Percentiles rank a stretch among this genome's conserved stretches.
Conservation (phyloP, 1,140 invertebrate species). For the Trachymyrmex cornetzi region DNA sequence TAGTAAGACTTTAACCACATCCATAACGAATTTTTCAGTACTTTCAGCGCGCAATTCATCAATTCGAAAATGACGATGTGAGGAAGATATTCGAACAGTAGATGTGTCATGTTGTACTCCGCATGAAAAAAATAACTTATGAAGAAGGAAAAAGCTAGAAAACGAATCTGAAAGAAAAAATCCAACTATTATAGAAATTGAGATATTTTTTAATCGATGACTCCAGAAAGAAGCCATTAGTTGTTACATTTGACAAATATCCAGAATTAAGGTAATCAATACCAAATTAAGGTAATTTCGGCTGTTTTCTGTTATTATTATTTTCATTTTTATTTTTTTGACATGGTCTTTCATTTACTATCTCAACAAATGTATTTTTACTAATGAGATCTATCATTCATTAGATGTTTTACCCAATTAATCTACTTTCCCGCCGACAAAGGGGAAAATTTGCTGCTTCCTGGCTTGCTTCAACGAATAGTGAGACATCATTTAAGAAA, state of each 20-base stretch:
- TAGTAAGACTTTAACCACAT: too few species aligned
- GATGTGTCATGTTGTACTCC: too few species aligned
- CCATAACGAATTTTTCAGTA: too few species aligned
- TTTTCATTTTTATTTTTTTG: background rate
- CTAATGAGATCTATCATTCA: background rate
- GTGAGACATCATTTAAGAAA: background rate
- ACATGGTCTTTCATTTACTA: background rate
- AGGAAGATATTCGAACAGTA: too few species aligned
- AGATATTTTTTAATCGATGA: background rate
- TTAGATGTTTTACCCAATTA: conserved; percentile 2
- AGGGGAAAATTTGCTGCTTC: background rate
- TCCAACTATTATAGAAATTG: background rate
- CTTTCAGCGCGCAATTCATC: too few species aligned
- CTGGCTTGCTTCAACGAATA: conserved; percentile 6
- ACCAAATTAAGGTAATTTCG: background rate
- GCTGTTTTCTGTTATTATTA: background rate
- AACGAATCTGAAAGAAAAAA: background rate
- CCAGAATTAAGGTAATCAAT: background rate
- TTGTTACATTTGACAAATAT: background rate
- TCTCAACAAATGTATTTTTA: background rate
- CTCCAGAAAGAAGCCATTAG: background rate
- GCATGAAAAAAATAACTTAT: too few species aligned
- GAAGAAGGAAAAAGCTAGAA: too few species aligned
- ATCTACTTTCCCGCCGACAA: background rate
- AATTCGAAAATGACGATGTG: too few species aligned